Conservation (phyloP, 2,113 vertebrate genomes). For the Siniperca knerii region DNA sequence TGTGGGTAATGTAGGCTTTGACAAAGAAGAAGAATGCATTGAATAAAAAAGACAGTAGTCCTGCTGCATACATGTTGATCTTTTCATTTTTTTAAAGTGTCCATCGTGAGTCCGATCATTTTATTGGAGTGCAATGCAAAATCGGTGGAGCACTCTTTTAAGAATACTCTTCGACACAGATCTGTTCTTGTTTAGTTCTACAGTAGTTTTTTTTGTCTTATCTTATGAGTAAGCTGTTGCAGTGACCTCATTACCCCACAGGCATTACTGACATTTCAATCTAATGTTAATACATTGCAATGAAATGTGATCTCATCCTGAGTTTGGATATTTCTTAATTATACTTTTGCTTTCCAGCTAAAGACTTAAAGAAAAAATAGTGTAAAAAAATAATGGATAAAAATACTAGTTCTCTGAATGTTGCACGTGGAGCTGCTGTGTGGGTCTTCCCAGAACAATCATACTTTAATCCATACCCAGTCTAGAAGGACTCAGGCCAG, state of each 20-base stretch:
- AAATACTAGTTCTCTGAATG: neutral
- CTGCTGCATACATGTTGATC: neutral
- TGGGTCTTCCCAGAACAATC: conserved; percentile 44
- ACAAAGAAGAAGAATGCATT: neutral
- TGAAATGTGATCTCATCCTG: neutral
- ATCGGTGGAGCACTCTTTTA: too few relatives aligned
- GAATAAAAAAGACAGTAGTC: neutral
- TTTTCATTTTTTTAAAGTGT: neutral
- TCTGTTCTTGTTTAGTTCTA: too few relatives aligned
- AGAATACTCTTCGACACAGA: too few relatives aligned
- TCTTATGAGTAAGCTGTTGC: neutral
- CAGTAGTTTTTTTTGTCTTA: too few relatives aligned
- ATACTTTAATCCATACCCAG: conserved; percentile 34
- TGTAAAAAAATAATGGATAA: neutral
- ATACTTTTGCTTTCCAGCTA: neutral
- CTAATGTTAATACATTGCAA: neutral
- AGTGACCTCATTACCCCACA: neutral
- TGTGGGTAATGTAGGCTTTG: neutral
- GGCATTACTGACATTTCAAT: neutral
- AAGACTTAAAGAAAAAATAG: neutral
- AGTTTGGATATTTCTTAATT: neutral
- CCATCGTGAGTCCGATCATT: neutral
- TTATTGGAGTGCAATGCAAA: neutral
- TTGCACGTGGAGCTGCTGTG: conserved; percentile 21
- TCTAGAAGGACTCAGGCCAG: conserved; percentile 25